These are phyloP conservation scores for Oscheius sp. DNA, from an alignment of 2,888 invertebrate species.

Conservation along the genomic window DNA sequence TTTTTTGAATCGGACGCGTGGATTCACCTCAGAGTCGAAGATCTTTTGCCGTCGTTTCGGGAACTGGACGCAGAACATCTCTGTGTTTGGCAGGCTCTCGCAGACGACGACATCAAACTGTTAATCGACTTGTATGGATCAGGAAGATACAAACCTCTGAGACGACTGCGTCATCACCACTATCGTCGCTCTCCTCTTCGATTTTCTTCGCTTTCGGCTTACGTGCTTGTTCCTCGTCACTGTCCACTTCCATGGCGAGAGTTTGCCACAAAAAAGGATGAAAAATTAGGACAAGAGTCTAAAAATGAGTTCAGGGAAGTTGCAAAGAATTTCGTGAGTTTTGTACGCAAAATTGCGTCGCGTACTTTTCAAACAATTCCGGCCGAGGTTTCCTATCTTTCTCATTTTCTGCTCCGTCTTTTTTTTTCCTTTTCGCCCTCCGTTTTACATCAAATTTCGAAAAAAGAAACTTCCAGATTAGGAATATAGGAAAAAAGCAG, in stretches of 20 bases:
- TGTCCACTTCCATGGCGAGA: not conserved
- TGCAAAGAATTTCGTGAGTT: no score
- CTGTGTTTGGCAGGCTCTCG: conserved; percentile 39
- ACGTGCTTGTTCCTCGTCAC: not conserved
- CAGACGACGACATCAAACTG: conserved; percentile 48
- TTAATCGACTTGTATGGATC: not conserved
- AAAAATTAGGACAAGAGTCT: not conserved
- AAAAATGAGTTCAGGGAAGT: not conserved
- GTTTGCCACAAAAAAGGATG: no score
- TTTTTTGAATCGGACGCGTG: conserved; percentile 49
- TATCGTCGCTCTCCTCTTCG: not conserved
- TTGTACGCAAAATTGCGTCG: conserved; percentile 2
- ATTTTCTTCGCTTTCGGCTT: not conserved
- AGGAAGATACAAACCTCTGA: conserved; percentile 22
- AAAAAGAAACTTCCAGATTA: no score
- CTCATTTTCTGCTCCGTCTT: not conserved
- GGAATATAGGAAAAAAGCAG: not conserved
- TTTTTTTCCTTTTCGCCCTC: not conserved
- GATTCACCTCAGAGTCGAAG: conserved; percentile 41
- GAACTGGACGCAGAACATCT: conserved; percentile 51
- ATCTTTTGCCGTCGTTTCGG: conserved; percentile 46
- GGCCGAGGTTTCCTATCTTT: not conserved
- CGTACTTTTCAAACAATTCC: not conserved
- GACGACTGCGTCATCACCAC: conserved; percentile 19
- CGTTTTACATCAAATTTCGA: not conserved